A percentile compares a stretch with the other conserved stretches of the same genome.
Evolutionary conservation across 2,113 vertebrate species (phyloP).

Genomic region (Xyrauchen texanus): DNA sequence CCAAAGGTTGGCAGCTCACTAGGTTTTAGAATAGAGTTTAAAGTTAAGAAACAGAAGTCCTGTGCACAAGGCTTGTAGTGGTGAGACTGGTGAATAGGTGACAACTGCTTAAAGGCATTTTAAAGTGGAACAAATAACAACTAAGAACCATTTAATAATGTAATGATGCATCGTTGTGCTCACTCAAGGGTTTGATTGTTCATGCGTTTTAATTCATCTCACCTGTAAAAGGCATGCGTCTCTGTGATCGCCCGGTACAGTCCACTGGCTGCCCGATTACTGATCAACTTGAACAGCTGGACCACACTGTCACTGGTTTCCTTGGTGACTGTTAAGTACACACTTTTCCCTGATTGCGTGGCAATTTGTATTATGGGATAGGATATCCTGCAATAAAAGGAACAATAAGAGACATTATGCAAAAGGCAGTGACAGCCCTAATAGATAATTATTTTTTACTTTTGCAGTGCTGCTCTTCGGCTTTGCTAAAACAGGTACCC

Average conservation of each 20-base stretch:
- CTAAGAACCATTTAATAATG: not conserved
- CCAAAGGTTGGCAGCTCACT: too few relatives aligned
- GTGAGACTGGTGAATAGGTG: too few relatives aligned
- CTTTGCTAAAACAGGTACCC: too few relatives aligned
- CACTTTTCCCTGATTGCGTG: conserved; percentile 96
- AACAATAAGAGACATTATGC: not conserved
- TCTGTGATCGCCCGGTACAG: conserved; percentile 96
- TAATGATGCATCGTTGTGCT: not conserved
- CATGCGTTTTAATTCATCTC: conserved; percentile 46
- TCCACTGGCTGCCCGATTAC: conserved; percentile 93
- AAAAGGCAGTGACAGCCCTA: not conserved
- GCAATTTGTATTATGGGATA: conserved; percentile 98
- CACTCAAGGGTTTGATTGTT: not conserved
- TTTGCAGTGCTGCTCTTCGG: too few relatives aligned
- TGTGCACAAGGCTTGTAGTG: too few relatives aligned
- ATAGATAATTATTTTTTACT: too few relatives aligned
- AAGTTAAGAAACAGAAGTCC: too few relatives aligned
- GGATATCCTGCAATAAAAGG: conserved; percentile 74
- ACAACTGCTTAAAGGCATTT: not conserved
- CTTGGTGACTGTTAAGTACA: conserved; percentile 93
- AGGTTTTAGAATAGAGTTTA: too few relatives aligned
- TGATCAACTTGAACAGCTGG: conserved; percentile 93
- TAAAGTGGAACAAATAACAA: not conserved
- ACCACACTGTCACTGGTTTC: conserved; percentile 91
- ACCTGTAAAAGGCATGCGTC: conserved; percentile 98